Base-by-base conservation (phyloP, 1,140 invertebrate genomes). In the Lucilia sericata region DNA sequence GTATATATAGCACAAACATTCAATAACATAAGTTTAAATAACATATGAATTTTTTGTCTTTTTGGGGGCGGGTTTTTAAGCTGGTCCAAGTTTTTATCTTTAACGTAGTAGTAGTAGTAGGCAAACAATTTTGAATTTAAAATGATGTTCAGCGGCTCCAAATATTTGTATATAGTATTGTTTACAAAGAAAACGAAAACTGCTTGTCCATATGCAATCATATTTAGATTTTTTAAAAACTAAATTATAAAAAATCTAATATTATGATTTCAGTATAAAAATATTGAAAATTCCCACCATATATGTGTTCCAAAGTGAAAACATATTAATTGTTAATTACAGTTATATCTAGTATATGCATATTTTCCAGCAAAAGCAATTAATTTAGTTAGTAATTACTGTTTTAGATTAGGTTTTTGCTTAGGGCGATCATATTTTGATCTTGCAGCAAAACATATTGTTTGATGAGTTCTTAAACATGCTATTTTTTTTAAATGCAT, bases 301-400 rank as follows among this genome's bases (percentile, higher is more conserved):
- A 70, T 70, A 70, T 70, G 65, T 70, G 65, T n/a, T 70, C 65
- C 65, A 70, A 70, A 70, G n/a, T 70, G n/a, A n/a, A 70, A 70
- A 70, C 25, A 30, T 30, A 30, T 30, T 30, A 30, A 30, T 30
- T 30, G 25, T 30, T 30, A 30, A 30, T 30, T 30, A 30, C 3
- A 30, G 25, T 30, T 30, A 30, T 30, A 30, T 30, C 25, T 30
- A 30, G 1, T 30, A 30, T 60, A n/a, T 60, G 55, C 13, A 60
- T 60, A 60, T 60, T 60, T 60, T n/a, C 14, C 55, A 60, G 13
- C 55, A 60, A 60, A 60, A 60, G 55, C 55, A 60, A 60, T n/a
- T 60, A n/a, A 60, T 60, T n/a, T n/a, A n/a, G 5, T 60, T n/a
- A 30, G 25, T 30, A 2, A 3, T 30, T 30, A 30, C n/a, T n/a